Evolutionary conservation across 2,113 vertebrate species (phyloP).

Genomic region (Columba livia): DNA sequence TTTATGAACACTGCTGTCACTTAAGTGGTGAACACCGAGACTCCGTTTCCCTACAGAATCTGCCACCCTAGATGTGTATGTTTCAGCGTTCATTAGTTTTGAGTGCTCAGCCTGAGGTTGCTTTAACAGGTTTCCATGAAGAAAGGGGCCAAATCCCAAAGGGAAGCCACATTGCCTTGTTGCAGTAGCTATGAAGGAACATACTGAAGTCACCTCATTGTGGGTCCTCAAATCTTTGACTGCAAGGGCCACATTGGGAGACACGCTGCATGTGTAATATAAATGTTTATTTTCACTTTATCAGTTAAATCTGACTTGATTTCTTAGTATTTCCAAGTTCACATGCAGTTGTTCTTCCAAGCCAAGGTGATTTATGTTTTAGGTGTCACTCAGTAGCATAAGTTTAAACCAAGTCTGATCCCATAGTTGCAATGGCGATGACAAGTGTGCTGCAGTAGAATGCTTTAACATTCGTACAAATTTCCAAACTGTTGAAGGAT

Average conservation of each 20-base stretch:
- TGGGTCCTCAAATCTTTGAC: background rate
- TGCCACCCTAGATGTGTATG: background rate
- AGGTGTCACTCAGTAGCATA: background rate
- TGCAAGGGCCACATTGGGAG: background rate
- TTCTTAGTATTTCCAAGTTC: background rate
- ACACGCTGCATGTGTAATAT: background rate
- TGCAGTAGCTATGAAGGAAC: background rate
- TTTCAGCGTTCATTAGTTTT: background rate
- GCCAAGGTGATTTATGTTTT: background rate
- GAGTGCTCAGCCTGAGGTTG: background rate
- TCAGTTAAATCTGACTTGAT: background rate
- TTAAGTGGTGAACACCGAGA: background rate
- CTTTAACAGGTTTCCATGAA: background rate
- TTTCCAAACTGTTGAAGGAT: background rate
- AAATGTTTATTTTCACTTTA: background rate
- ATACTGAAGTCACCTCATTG: background rate
- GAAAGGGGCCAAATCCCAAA: background rate
- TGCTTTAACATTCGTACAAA: background rate
- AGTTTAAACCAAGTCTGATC: background rate
- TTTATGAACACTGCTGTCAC: background rate
- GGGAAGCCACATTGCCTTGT: background rate
- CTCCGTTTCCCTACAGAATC: background rate
- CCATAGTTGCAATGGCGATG: fast-evolving
- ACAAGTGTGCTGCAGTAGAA: background rate
- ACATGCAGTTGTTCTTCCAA: background rate